These are phyloP conservation scores for Dryobates pubescens DNA, from an alignment of 2,797 vertebrate species.

Conservation along the genomic window DNA sequence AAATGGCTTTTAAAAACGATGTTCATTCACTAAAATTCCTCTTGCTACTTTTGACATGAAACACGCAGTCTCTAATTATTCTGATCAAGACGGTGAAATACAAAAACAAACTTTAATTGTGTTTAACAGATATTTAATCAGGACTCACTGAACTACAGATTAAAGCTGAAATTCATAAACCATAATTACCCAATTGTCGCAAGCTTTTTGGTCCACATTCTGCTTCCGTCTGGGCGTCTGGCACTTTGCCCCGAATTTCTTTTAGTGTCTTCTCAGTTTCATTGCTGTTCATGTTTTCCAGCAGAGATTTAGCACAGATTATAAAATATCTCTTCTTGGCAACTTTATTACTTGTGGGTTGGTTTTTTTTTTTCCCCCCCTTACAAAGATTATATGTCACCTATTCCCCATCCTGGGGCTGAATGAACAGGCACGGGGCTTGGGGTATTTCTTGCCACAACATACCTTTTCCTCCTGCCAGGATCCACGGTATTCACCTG, in stretches of 20 bases:
- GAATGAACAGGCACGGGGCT: constrained; percentile 19
- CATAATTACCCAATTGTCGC: constrained; percentile 89
- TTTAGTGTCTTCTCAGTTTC: constrained; percentile 86
- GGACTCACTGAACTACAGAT: constrained; percentile 89
- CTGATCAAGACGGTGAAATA: constrained; percentile 89
- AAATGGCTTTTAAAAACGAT: constrained; percentile 89
- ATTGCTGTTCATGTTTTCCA: constrained; percentile 86
- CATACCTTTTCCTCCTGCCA: not conserved
- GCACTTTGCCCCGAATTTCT: constrained; percentile 87
- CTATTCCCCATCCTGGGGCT: constrained; percentile 54
- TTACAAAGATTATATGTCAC: constrained; percentile 69
- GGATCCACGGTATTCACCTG: not conserved
- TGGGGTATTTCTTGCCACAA: constrained; percentile 48
- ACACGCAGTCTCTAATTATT: constrained; percentile 89
- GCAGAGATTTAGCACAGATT: constrained; percentile 86
- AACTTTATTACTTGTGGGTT: constrained; percentile 77
- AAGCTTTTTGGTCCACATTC: constrained; percentile 88
- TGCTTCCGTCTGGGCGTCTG: constrained; percentile 86
- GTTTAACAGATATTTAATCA: constrained; percentile 91
- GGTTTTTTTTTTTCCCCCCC: constrained; percentile 56
- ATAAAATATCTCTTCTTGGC: constrained; percentile 86
- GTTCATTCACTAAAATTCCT: constrained; percentile 87
- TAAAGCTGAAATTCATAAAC: constrained; percentile 91
- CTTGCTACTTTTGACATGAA: constrained; percentile 88
- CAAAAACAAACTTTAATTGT: constrained; percentile 91